Evolutionary conservation across 2,888 invertebrate species (phyloP).

Genomic region (Rotaria macrura): DNA sequence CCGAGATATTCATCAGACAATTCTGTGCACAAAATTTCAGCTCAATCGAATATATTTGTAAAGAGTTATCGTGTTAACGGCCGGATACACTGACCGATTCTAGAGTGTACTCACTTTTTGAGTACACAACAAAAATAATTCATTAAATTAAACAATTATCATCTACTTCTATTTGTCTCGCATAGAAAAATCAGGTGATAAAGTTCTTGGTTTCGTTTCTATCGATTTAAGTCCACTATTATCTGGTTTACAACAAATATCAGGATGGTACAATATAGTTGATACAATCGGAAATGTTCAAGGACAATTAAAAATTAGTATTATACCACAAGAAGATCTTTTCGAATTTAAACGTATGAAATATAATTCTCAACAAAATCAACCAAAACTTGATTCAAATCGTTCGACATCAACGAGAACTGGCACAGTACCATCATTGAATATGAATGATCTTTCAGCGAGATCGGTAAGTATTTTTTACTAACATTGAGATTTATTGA

Average conservation of each 20-base stretch:
- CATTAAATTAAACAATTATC: too few species aligned
- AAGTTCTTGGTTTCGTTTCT: conserved; percentile 48
- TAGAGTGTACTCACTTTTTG: too few species aligned
- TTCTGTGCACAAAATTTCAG: too few species aligned
- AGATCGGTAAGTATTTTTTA: conserved; percentile 4
- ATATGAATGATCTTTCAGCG: background rate
- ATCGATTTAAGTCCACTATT: conserved; percentile 45
- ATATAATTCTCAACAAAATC: background rate
- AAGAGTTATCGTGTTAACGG: too few species aligned
- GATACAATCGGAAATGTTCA: conserved; percentile 47
- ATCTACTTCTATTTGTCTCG: too few species aligned
- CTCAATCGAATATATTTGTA: too few species aligned
- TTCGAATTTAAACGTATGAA: background rate
- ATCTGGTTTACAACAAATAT: conserved; percentile 43
- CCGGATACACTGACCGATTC: too few species aligned
- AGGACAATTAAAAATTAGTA: conserved; percentile 47
- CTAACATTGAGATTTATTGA: too few species aligned
- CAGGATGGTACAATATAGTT: conserved; percentile 50
- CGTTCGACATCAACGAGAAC: background rate
- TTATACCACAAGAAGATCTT: conserved; percentile 30
- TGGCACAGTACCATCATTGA: background rate
- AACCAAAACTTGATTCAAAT: background rate
- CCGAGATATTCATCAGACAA: too few species aligned
- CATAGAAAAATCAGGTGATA: conserved; percentile 37
- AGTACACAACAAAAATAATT: too few species aligned